Percentiles rank a stretch among this genome's conserved stretches.
Conservation (phyloP, 2,113 vertebrate genomes). For the Xenus cinereus region DNA sequence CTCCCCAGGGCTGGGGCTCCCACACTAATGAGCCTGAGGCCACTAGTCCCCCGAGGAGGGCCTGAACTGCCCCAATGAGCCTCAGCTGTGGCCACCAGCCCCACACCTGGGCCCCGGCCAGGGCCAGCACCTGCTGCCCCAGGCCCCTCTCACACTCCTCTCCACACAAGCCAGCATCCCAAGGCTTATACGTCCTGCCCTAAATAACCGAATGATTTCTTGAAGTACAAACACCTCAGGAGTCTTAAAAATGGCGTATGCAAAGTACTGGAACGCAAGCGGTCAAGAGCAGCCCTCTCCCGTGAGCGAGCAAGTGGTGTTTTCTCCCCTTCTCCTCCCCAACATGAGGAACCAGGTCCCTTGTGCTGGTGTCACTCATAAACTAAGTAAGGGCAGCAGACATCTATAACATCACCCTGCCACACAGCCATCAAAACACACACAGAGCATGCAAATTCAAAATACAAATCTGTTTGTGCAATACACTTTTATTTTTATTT, state of each 20-base stretch:
- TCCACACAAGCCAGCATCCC: neutral
- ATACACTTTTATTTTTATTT: slow-evolving; percentile 78
- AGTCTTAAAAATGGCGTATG: neutral
- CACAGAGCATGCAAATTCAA: neutral
- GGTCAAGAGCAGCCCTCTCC: neutral
- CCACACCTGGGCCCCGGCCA: neutral
- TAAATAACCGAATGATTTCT: fast-evolving
- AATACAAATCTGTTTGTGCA: slow-evolving; percentile 64
- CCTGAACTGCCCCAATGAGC: fast-evolving
- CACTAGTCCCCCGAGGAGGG: fast-evolving
- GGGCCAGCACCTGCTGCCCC: no score
- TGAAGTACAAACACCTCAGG: neutral
- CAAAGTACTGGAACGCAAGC: neutral
- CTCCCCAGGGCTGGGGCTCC: fast-evolving
- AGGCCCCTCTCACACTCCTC: fast-evolving
- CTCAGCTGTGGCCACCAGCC: neutral
- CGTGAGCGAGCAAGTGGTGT: fast-evolving
- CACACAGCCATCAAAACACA: fast-evolving
- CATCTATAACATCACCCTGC: neutral
- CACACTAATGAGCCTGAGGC: fast-evolving
- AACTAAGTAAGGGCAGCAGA: neutral
- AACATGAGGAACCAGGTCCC: no score
- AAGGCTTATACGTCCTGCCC: neutral
- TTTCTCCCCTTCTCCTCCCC: neutral
- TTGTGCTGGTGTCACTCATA: neutral